Evolutionary conservation across 2,113 vertebrate species (phyloP), one percentile per base, ranked within the genome.

Genomic region (Hoplias malabaricus): DNA sequence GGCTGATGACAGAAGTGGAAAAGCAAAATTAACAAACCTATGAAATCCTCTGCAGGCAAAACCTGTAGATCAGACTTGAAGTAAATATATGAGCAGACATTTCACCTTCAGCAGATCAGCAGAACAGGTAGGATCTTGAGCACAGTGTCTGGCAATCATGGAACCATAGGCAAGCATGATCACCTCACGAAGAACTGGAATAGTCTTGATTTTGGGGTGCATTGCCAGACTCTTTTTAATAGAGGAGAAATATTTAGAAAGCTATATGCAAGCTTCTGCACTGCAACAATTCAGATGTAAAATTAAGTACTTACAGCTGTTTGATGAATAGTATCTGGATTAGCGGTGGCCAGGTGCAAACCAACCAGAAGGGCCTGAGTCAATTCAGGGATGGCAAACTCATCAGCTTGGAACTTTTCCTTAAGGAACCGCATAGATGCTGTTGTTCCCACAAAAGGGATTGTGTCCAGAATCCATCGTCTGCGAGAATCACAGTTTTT

Each of bases 91-190:
- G 23, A 43, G 19, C 3, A 31, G 31, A 77, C 9, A 25, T 69
- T 27, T 59, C 84, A 92, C 92, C 69, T 25, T 88, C 36, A 93
- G n/a, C 19, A 90, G 82, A 2, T 92, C 89, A 43, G 79, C 59
- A 53, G 86, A 36, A 79, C 91, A 92, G 57, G 33, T 10, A 48
- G 84, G 83, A 38, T 84, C 48, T 74, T 79, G 83, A 73, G 3
- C 61, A 76, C 93, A 95, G 78, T 88, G 85, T 82, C 91, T 96
- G 69, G 88, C 73, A 74, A 94, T 84, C 79, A 95, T 80, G 2
- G 90, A 92, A 0, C 93, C 93, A 0, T 92, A 94, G 79, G 90
- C 90, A 56, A 95, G 90, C 68, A 89, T 78, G 54, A 80, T 84
- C 77, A 92, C 62, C 79, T 92, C 91, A 36, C 86, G 84, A 8